Conservation (phyloP, 2,797 vertebrate genomes). For the Falco columbarius region DNA sequence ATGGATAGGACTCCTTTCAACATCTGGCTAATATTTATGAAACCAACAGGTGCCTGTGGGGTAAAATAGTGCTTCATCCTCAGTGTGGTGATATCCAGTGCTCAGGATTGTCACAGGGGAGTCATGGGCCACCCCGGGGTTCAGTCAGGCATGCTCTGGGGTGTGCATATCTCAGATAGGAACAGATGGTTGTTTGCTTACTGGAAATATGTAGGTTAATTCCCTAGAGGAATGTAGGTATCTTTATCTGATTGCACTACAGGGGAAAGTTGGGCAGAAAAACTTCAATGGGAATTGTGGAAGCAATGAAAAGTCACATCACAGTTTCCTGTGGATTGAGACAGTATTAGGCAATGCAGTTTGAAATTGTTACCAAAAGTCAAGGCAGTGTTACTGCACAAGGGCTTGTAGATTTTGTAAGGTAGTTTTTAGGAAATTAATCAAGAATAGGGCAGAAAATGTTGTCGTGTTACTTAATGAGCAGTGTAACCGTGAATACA, state of each 20-base stretch:
- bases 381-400: background rate
- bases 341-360: background rate
- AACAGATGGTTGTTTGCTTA: constrained; percentile 50
- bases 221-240: background rate
- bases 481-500: background rate
- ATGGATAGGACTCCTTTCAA: background rate
- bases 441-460: background rate
- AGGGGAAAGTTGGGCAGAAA: background rate
- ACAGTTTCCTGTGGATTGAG: background rate
- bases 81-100: background rate
- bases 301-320: background rate
- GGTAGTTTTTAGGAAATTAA: background rate
- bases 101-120: background rate
- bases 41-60: background rate
- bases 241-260: constrained; percentile 19
- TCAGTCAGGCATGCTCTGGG: constrained; percentile 7
- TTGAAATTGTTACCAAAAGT: background rate
- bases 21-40: background rate
- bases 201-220: constrained; percentile 61
- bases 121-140: background rate
- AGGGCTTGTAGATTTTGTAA: background rate
- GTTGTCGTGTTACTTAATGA: background rate
- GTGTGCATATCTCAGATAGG: background rate
- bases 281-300: background rate
- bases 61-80: background rate